phyloP scores from a whole-genome alignment of 1,140 invertebrate species.

The Drosophila serrata region DNA sequence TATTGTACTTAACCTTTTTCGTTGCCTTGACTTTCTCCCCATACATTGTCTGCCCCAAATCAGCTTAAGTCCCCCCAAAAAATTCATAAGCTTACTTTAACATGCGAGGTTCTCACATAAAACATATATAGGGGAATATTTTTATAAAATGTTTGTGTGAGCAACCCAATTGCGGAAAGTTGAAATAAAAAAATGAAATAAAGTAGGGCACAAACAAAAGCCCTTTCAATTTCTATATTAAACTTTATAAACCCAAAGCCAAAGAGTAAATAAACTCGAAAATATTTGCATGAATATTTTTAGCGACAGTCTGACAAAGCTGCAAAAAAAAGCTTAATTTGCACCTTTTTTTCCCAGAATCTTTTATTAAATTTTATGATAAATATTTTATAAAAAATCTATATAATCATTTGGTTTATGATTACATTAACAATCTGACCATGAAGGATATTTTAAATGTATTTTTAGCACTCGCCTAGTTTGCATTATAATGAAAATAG shows the following conservation, averaged over 20 bases:
- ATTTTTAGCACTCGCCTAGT: background rate
- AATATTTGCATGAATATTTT: background rate
- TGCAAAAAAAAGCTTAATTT: background rate
- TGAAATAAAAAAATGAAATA: slow-evolving; percentile 11
- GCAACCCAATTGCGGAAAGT: slow-evolving; percentile 11
- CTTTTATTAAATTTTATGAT: background rate
- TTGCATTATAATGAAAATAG: background rate
- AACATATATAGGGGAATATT: background rate
- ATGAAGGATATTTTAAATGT: background rate
- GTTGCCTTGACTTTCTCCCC: slow-evolving; percentile 33
- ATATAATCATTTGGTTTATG: background rate
- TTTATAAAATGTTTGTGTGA: slow-evolving; percentile 9
- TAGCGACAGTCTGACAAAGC: slow-evolving; percentile 1
- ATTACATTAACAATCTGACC: background rate
- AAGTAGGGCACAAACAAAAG: slow-evolving; percentile 23
- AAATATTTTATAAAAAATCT: background rate
- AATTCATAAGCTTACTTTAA: slow-evolving; percentile 49
- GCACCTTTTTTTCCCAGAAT: background rate
- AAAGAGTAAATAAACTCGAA: slow-evolving; percentile 14
- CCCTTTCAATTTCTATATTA: background rate
- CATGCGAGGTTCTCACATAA: slow-evolving; percentile 22
- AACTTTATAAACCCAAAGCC: slow-evolving; percentile 12
- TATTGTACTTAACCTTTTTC: slow-evolving; percentile 54
- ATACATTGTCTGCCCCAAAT: slow-evolving; percentile 35
- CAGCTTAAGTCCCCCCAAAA: slow-evolving; percentile 40